Conservation (phyloP, 2,797 vertebrate genomes). For the Eospalax fontanierii region DNA sequence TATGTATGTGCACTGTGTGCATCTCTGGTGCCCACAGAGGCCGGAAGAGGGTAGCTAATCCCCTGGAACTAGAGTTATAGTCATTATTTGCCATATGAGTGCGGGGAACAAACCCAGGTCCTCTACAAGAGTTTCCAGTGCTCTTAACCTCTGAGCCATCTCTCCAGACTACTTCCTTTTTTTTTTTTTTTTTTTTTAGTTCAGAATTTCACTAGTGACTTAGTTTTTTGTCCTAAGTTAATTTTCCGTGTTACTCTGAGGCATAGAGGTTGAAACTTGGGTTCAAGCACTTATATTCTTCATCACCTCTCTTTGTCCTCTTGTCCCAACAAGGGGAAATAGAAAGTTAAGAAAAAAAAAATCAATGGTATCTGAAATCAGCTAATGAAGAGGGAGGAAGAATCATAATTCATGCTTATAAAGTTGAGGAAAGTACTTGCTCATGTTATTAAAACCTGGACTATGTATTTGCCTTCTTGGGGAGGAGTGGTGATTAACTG, state of each 20-base stretch:
- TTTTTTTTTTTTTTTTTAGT: not conserved
- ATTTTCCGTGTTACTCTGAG: slow-evolving; percentile 73
- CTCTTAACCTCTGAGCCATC: too few relatives aligned
- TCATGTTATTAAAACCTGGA: slow-evolving; percentile 63
- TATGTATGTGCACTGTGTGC: too few relatives aligned
- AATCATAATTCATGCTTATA: slow-evolving; percentile 60
- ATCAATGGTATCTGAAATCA: slow-evolving; percentile 77
- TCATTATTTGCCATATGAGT: too few relatives aligned
- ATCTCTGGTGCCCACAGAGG: too few relatives aligned
- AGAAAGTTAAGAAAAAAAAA: slow-evolving; percentile 37
- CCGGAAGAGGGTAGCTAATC: too few relatives aligned
- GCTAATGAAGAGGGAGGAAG: slow-evolving; percentile 59
- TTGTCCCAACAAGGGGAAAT: slow-evolving; percentile 40
- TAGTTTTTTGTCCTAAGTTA: slow-evolving; percentile 67
- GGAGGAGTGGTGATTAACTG: slow-evolving; percentile 49
- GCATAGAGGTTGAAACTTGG: slow-evolving; percentile 73
- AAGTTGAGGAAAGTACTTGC: slow-evolving; percentile 74
- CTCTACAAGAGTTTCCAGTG: too few relatives aligned
- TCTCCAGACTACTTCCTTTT: too few relatives aligned
- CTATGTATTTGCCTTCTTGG: slow-evolving; percentile 45
- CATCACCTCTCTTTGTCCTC: not conserved
- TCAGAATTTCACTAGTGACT: not conserved
- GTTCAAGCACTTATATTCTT: slow-evolving; percentile 76
- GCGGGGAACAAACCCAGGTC: too few relatives aligned
- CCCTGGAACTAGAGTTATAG: too few relatives aligned